Conservation (phyloP, 2,888 invertebrate genomes). For the Drosophila affinis region DNA sequence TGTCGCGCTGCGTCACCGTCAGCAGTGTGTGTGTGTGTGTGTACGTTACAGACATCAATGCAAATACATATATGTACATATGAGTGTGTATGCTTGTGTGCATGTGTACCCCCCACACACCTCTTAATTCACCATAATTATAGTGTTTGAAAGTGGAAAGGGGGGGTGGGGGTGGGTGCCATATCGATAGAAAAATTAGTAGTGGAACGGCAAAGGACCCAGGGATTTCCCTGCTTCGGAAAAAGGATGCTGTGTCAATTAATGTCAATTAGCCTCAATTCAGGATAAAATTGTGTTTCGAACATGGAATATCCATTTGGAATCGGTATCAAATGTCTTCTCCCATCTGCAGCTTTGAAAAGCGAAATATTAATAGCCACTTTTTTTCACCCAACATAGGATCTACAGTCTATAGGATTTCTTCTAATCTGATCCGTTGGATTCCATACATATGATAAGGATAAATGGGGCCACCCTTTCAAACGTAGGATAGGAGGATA, state of each 20-base stretch:
- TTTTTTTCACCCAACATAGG: not conserved
- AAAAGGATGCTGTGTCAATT: not conserved
- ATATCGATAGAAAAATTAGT: not conserved
- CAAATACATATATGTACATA: constrained; percentile 4
- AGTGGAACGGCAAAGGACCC: too few relatives aligned
- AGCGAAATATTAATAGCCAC: not conserved
- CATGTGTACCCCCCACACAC: constrained; percentile 4
- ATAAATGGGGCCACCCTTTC: not conserved
- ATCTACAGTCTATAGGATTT: not conserved
- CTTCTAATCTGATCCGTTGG: not conserved
- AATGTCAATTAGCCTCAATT: not conserved
- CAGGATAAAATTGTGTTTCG: not conserved
- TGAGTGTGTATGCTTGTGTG: constrained; percentile 4
- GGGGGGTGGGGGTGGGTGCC: not conserved
- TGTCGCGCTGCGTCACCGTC: constrained; percentile 3
- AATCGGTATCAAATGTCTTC: not conserved
- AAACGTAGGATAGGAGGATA: not conserved
- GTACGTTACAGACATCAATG: constrained; percentile 5
- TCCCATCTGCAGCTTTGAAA: not conserved
- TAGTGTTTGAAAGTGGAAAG: not conserved
- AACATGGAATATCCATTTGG: not conserved
- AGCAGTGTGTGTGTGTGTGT: constrained; percentile 8
- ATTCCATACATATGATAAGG: not conserved
- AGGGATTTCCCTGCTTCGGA: not conserved
- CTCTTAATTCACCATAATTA: constrained; percentile 1